Percentiles rank a stretch among this genome's conserved stretches.
phyloP scores from a whole-genome alignment of 1,140 invertebrate genomes.

The Drosophila busckii region DNA sequence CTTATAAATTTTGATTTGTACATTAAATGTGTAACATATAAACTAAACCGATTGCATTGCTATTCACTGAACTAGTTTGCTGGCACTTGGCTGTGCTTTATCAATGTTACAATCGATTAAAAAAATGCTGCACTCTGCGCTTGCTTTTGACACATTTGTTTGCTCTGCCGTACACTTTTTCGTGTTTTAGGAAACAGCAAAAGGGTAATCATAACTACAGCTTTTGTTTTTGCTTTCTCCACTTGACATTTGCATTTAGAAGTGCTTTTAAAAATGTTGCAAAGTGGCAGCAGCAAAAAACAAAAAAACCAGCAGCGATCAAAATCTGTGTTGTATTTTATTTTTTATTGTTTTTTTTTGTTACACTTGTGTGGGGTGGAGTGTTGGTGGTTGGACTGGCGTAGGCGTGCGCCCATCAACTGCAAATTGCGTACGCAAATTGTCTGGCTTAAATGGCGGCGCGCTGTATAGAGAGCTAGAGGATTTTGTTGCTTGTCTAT shows the following conservation, averaged over 20 bases:
- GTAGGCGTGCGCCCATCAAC: slow-evolving; percentile 57
- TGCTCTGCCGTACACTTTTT: too few relatives aligned
- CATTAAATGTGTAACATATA: too few relatives aligned
- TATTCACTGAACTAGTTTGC: too few relatives aligned
- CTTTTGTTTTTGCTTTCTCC: slow-evolving; percentile 18
- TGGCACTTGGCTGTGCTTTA: too few relatives aligned
- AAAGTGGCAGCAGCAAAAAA: slow-evolving; percentile 11
- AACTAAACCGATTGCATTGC: too few relatives aligned
- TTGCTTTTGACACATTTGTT: too few relatives aligned
- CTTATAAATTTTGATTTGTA: too few relatives aligned
- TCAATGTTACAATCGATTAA: too few relatives aligned
- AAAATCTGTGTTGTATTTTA: slow-evolving; percentile 67
- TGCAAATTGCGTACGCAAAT: slow-evolving; percentile 73
- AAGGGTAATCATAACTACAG: not conserved
- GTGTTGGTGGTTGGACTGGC: not conserved
- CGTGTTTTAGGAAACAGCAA: slow-evolving; percentile 12
- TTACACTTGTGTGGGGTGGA: slow-evolving; percentile 13
- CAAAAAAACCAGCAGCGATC: slow-evolving; percentile 22
- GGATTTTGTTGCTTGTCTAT: slow-evolving; percentile 51
- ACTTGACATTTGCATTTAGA: slow-evolving; percentile 30
- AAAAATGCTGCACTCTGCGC: too few relatives aligned
- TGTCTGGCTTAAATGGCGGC: slow-evolving; percentile 44
- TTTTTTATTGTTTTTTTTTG: slow-evolving; percentile 7
- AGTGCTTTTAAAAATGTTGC: slow-evolving; percentile 30
- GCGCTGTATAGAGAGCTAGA: too few relatives aligned